Evolutionary conservation across 1,140 invertebrate genomes (phyloP).

Genomic region (Apis laboriosa): DNA sequence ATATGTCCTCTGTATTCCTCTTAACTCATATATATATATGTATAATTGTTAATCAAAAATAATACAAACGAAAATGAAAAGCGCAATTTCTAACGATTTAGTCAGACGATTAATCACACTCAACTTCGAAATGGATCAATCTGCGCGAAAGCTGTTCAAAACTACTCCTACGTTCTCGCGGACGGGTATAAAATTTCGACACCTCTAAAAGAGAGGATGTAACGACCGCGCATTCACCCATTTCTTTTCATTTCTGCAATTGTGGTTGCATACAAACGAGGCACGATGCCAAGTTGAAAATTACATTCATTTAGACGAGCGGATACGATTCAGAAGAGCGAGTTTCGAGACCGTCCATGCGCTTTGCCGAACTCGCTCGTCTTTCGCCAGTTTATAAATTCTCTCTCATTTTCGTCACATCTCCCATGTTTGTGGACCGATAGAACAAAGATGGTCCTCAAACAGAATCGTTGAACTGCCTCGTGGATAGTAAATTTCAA

Average conservation of each 20-base stretch:
- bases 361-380: background rate
- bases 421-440: background rate
- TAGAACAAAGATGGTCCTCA: constrained; percentile 1
- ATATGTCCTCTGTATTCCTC: background rate
- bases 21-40: too few relatives aligned
- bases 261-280: constrained; percentile 19
- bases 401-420: background rate
- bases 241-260: constrained; percentile 7
- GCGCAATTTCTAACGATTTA: background rate
- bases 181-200: constrained; percentile 17
- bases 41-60: too few relatives aligned
- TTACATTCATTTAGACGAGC: constrained; percentile 35
- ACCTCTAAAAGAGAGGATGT: background rate
- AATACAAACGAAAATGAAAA: background rate
- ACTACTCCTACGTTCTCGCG: background rate
- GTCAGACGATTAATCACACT: background rate
- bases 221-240: background rate
- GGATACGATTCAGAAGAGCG: background rate
- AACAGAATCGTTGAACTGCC: background rate
- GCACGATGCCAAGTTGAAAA: constrained; percentile 44
- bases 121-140: background rate
- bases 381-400: constrained; percentile 24
- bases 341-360: constrained; percentile 1
- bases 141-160: background rate
- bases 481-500: constrained; percentile 4